These are phyloP conservation scores for Loripinus fragilis DNA, from an alignment of 2,888 invertebrate genomes.

Conservation along the genomic window DNA sequence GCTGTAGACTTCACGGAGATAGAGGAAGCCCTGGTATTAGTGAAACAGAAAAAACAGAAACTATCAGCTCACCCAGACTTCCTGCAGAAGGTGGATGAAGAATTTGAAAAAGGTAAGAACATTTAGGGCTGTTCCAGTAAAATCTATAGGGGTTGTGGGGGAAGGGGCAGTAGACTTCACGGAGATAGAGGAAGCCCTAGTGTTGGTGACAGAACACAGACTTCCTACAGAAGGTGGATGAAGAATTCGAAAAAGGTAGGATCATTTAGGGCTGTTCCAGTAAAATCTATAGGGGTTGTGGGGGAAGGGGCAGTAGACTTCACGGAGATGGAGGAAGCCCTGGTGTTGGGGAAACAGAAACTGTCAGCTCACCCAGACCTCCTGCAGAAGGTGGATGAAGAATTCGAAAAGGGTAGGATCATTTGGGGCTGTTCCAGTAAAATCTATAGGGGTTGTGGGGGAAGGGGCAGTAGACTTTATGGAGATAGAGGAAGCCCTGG, in stretches of 20 bases:
- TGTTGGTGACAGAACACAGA: slow-evolving; percentile 82
- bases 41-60: slow-evolving; percentile 81
- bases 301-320: slow-evolving; percentile 83
- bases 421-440: no score
- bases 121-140: no score
- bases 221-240: slow-evolving; percentile 81
- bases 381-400: slow-evolving; percentile 81
- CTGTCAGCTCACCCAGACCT: slow-evolving; percentile 78
- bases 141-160: slow-evolving; percentile 57
- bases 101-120: slow-evolving; percentile 78
- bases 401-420: slow-evolving; percentile 78
- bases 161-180: slow-evolving; percentile 82
- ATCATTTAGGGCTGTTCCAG: no score
- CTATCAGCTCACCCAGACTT: slow-evolving; percentile 78
- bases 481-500: slow-evolving; percentile 83
- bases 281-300: no score
- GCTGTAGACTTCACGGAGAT: no score
- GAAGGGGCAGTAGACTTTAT: slow-evolving; percentile 82
- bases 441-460: slow-evolving; percentile 57
- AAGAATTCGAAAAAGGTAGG: slow-evolving; percentile 81
- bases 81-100: no score
- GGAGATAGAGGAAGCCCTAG: slow-evolving; percentile 83
- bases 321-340: slow-evolving; percentile 83
- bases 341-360: slow-evolving; percentile 82
- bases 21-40: slow-evolving; percentile 82